Conservation (phyloP, 2,113 vertebrate species). For the Vulpes lagopus region DNA sequence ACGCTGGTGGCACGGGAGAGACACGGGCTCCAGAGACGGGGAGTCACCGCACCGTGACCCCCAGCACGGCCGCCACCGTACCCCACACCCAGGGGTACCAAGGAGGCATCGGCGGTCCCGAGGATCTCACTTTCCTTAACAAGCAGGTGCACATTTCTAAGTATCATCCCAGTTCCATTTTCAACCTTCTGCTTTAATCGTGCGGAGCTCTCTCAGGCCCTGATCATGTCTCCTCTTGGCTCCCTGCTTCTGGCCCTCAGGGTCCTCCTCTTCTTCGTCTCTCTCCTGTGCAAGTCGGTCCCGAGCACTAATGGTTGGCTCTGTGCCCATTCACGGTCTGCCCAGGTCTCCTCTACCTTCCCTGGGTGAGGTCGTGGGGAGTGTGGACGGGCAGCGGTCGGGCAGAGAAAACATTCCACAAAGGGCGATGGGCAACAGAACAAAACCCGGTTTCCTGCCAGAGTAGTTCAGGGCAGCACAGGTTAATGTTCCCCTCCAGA, state of each 20-base stretch:
- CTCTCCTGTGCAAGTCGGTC: not conserved
- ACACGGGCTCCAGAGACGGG: not conserved
- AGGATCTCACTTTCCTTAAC: not conserved
- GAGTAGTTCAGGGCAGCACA: too few relatives aligned
- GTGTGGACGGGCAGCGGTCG: not conserved
- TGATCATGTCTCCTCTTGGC: not conserved
- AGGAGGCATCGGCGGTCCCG: not conserved
- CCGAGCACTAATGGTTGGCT: too few relatives aligned
- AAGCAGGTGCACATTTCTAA: not conserved
- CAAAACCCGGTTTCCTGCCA: not conserved
- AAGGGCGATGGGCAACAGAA: not conserved
- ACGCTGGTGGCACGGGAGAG: not conserved
- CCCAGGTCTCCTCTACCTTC: not conserved
- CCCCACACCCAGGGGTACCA: not conserved
- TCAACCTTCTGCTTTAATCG: not conserved
- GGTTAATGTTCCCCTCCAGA: not conserved
- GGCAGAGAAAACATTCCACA: too few relatives aligned
- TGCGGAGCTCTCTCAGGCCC: not conserved
- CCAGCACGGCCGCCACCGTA: not conserved
- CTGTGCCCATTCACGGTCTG: not conserved
- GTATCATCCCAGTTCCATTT: not conserved
- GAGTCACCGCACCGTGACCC: not conserved
- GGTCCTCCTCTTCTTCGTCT: not conserved
- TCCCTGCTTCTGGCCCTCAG: not conserved
- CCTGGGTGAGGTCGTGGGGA: not conserved